phyloP scores from a whole-genome alignment of 2,797 vertebrate species.

The Semotilus atromaculatus region DNA sequence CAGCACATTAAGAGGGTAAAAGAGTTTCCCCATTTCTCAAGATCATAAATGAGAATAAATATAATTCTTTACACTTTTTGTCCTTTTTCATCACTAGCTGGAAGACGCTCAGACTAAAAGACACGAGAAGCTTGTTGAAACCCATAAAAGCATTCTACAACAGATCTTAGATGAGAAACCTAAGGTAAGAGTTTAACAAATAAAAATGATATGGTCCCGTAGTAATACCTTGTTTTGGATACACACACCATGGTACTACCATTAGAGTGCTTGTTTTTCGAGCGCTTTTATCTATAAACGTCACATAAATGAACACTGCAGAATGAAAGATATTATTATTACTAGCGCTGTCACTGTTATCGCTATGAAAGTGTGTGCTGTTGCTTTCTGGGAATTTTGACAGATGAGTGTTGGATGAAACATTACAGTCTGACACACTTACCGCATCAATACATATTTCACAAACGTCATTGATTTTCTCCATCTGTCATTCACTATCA shows the following conservation, averaged over 20 bases:
- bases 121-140: slow-evolving; percentile 92
- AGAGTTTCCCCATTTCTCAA: neutral
- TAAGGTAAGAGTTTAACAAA: slow-evolving; percentile 79
- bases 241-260: too few relatives aligned
- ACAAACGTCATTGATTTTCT: slow-evolving; percentile 8
- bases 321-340: slow-evolving; percentile 15
- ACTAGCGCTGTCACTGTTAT: slow-evolving; percentile 34
- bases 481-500: neutral
- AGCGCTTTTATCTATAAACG: too few relatives aligned
- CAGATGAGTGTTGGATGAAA: neutral
- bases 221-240: too few relatives aligned
- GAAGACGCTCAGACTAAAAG: slow-evolving; percentile 96
- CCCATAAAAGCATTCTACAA: slow-evolving; percentile 92
- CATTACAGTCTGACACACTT: neutral
- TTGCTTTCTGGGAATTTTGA: slow-evolving; percentile 41
- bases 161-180: slow-evolving; percentile 94
- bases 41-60: neutral
- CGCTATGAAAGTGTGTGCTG: slow-evolving; percentile 44
- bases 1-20: slow-evolving; percentile 97
- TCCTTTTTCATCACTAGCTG: slow-evolving; percentile 74
- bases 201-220: neutral
- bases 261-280: too few relatives aligned
- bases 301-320: neutral
- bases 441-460: slow-evolving; percentile 32
- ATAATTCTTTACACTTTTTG: neutral